These are phyloP conservation scores for Thera britannica DNA, from an alignment of 2,888 invertebrate species.

Conservation along the genomic window DNA sequence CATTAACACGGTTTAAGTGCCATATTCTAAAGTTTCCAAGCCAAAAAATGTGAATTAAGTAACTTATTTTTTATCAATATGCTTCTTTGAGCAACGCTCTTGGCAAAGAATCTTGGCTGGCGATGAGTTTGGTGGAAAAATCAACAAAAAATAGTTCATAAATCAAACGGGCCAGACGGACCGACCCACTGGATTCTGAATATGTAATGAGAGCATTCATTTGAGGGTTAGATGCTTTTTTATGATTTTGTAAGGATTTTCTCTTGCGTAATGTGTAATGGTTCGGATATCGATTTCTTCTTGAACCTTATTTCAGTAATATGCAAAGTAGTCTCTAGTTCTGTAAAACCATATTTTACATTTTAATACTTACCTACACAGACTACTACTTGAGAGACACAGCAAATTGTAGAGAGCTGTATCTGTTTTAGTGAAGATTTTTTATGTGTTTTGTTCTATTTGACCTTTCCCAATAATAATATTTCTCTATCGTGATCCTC, in stretches of 20 bases:
- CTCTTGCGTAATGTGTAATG: conserved; percentile 50
- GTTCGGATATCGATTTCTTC: conserved; percentile 27
- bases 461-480: background rate
- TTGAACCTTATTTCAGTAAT: conserved; percentile 11
- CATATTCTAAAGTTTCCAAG: conserved; percentile 35
- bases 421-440: background rate
- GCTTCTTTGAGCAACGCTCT: conserved; percentile 66
- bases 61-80: conserved; percentile 73
- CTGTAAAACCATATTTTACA: background rate
- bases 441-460: background rate
- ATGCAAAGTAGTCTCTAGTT: background rate
- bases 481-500: conserved; percentile 9
- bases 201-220: conserved; percentile 72
- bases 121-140: conserved; percentile 56
- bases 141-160: conserved; percentile 63
- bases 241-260: conserved; percentile 58
- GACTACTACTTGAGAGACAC: too few species aligned
- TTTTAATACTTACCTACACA: background rate
- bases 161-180: conserved; percentile 76
- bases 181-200: conserved; percentile 65
- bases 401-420: background rate
- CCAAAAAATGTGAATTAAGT: conserved; percentile 60
- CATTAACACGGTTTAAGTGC: conserved; percentile 22
- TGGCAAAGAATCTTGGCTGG: conserved; percentile 70
- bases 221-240: conserved; percentile 68